A percentile compares a stretch with the other conserved stretches of the same genome.
These are phyloP conservation scores for Megalopta genalis DNA, from an alignment of 1,140 invertebrate species.

Conservation along the genomic window DNA sequence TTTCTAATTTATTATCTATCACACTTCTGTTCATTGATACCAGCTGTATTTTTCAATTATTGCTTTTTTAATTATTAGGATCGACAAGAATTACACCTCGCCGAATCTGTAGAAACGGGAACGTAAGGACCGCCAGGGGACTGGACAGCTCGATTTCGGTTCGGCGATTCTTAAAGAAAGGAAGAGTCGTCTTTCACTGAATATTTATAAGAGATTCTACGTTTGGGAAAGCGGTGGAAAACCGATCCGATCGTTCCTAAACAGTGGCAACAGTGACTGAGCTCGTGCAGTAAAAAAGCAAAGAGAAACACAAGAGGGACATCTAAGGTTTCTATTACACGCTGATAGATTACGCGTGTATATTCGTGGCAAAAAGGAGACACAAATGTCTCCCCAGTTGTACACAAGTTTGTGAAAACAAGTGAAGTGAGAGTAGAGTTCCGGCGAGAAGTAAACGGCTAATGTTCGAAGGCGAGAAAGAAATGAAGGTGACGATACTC, in stretches of 20 bases:
- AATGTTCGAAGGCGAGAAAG: slow-evolving; percentile 23
- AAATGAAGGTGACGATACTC: slow-evolving; percentile 30
- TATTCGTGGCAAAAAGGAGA: slow-evolving; percentile 3
- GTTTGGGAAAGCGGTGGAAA: background rate
- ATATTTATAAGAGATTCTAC: slow-evolving; percentile 7
- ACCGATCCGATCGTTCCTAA: slow-evolving; percentile 18
- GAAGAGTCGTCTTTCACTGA: slow-evolving; percentile 5
- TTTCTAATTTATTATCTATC: background rate
- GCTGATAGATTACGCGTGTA: slow-evolving; percentile 29
- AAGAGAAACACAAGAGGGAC: background rate
- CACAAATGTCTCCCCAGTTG: background rate
- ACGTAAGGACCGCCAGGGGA: background rate
- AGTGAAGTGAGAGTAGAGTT: background rate
- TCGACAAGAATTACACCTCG: background rate
- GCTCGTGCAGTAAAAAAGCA: too few species aligned
- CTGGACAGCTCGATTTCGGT: background rate
- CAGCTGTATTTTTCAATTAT: background rate
- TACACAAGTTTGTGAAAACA: background rate
- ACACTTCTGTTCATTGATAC: background rate
- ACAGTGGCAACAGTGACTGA: background rate
- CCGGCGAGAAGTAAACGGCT: slow-evolving; percentile 31
- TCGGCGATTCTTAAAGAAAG: background rate
- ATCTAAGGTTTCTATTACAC: slow-evolving; percentile 16
- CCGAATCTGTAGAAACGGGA: background rate
- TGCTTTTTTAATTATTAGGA: slow-evolving; percentile 15